These are phyloP conservation scores for Thomomys bottae DNA, from an alignment of 2,113 vertebrate species.

Conservation along the genomic window DNA sequence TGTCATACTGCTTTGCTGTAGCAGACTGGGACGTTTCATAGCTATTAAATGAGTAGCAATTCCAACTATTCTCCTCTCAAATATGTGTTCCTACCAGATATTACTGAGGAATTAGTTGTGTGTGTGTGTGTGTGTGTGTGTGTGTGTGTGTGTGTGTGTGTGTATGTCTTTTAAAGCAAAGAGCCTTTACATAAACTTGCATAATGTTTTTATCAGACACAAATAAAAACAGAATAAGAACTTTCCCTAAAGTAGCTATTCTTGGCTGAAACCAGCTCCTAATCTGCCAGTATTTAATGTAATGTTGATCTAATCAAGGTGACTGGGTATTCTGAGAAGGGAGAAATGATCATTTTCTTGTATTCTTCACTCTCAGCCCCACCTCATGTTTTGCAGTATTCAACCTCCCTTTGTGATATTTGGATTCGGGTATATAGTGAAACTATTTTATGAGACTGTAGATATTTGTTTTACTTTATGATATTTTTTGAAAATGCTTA, in stretches of 20 bases:
- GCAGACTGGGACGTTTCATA: slow-evolving; percentile 1
- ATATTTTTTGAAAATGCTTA: slow-evolving; percentile 48
- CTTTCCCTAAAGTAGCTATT: not conserved
- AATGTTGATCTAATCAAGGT: not conserved
- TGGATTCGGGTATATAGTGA: not conserved
- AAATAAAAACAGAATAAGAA: not conserved
- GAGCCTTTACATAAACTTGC: slow-evolving; percentile 39
- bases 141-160: not conserved
- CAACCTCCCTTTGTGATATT: not conserved
- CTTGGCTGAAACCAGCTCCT: slow-evolving; percentile 29
- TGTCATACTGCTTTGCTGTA: slow-evolving; percentile 29
- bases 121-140: not conserved
- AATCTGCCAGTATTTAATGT: not conserved
- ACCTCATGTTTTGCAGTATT: not conserved
- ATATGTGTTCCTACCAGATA: not conserved
- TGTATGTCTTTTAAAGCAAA: not conserved
- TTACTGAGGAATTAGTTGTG: slow-evolving; percentile 21
- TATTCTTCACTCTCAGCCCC: not conserved
- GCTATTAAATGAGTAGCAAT: slow-evolving; percentile 41
- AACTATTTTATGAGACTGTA: slow-evolving; percentile 38
- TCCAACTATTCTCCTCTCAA: not conserved
- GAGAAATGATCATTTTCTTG: not conserved
- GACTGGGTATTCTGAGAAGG: not conserved
- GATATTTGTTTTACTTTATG: slow-evolving; percentile 60
- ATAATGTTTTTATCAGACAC: slow-evolving; percentile 32